phyloP scores from a whole-genome alignment of 2,888 invertebrate species.

The Caenorhabditis auriculariae region DNA sequence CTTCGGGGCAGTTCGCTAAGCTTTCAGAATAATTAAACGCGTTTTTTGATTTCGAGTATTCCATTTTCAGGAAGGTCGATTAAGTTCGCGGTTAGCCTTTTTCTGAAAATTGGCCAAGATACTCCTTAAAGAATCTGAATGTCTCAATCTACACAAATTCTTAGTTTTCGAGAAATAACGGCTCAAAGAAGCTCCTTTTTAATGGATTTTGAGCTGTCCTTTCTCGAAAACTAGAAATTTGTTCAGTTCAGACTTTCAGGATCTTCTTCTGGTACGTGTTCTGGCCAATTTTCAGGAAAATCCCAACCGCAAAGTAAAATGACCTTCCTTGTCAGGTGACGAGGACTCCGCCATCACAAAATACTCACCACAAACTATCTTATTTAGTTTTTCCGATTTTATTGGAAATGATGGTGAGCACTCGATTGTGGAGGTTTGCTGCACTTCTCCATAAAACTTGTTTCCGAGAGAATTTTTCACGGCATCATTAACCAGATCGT shows the following conservation, averaged over 20 bases:
- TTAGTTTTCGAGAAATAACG: background rate
- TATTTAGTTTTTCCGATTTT: conserved; percentile 3
- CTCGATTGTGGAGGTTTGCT: conserved; percentile 2
- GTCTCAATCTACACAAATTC: background rate
- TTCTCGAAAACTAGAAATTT: too few species aligned
- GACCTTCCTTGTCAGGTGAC: background rate
- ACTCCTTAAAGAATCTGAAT: too few species aligned
- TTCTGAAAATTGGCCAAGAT: too few species aligned
- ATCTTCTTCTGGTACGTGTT: background rate
- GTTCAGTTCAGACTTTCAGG: too few species aligned
- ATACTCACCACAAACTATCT: conserved; percentile 12
- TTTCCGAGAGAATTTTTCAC: conserved; percentile 1
- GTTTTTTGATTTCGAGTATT: too few species aligned
- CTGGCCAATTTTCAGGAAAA: background rate
- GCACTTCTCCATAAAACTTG: conserved; percentile 7
- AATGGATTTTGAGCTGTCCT: too few species aligned
- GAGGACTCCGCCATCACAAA: background rate
- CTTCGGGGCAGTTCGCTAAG: conserved; percentile 12
- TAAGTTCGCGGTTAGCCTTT: too few species aligned
- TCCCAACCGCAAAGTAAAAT: background rate
- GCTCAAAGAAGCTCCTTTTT: too few species aligned
- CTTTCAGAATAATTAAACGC: too few species aligned
- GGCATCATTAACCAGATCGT: background rate
- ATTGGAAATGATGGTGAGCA: conserved; percentile 9
- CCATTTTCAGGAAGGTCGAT: too few species aligned